Conservation (phyloP, 2,113 vertebrate genomes). For the Bufo gargarizans region DNA sequence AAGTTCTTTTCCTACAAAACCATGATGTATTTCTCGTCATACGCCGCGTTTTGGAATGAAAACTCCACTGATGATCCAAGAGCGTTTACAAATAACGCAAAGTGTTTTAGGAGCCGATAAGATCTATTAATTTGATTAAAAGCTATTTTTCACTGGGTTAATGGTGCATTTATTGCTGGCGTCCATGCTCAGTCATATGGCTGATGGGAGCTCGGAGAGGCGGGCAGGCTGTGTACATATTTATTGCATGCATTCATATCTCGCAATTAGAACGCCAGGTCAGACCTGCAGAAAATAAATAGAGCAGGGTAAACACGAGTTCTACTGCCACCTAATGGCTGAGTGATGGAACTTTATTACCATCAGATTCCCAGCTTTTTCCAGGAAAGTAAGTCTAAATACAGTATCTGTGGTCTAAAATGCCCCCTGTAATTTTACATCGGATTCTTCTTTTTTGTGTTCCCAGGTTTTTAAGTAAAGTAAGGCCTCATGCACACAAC, state of each 20-base stretch:
- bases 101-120: slow-evolving; percentile 59
- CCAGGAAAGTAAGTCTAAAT: not conserved
- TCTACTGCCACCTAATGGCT: not conserved
- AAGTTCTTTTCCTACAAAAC: slow-evolving; percentile 43
- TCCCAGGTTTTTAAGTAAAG: not conserved
- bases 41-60: slow-evolving; percentile 46
- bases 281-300: slow-evolving; percentile 32
- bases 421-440: not conserved
- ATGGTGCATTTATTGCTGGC: slow-evolving; percentile 52
- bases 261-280: slow-evolving; percentile 54
- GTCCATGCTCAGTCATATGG: slow-evolving; percentile 55
- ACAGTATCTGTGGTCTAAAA: not conserved
- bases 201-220: slow-evolving; percentile 54
- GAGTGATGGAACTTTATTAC: not conserved
- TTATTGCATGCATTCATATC: slow-evolving; percentile 57
- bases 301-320: slow-evolving; percentile 29
- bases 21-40: slow-evolving; percentile 51
- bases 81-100: not conserved
- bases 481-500: not conserved
- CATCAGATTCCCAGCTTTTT: not conserved
- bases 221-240: slow-evolving; percentile 59
- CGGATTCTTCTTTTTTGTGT: not conserved
- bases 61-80: slow-evolving; percentile 44
- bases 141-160: slow-evolving; percentile 52
- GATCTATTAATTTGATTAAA: slow-evolving; percentile 60